A percentile compares a stretch with the other conserved stretches of the same genome.
Conservation (phyloP, 2,113 vertebrate species). For the Leuciscus idus region DNA sequence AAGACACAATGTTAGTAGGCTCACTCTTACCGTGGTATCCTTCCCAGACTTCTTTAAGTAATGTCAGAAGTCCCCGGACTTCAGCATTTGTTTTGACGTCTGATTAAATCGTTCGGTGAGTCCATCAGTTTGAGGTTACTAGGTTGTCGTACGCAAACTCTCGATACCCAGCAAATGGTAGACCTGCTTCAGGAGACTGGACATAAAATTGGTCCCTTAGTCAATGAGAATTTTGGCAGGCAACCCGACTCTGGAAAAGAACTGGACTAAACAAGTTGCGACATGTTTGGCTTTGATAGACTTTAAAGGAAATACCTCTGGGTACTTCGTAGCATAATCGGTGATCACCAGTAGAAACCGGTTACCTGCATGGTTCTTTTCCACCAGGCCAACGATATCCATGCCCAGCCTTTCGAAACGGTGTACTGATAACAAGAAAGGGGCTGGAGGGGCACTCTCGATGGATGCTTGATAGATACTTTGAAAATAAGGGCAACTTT, state of each 20-base stretch:
- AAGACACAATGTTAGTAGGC: background rate
- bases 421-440: background rate
- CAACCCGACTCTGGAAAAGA: constrained; percentile 14
- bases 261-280: background rate
- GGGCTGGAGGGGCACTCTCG: background rate
- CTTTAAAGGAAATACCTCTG: background rate
- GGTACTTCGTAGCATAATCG: background rate
- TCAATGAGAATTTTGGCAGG: constrained; percentile 14
- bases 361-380: background rate
- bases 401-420: background rate
- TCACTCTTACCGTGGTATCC: background rate
- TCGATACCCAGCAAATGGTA: constrained; percentile 1
- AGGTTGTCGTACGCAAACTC: background rate
- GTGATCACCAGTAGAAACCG: background rate
- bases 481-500: background rate
- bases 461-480: background rate
- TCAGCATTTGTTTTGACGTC: background rate
- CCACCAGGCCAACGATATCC: background rate
- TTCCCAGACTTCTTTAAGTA: background rate
- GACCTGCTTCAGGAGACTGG: background rate
- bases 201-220: constrained; percentile 13
- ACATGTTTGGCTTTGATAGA: background rate
- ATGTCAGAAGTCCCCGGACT: background rate
- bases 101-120: background rate
- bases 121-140: background rate